Conservation (phyloP, 2,113 vertebrate species). For the Numida meleagris region DNA sequence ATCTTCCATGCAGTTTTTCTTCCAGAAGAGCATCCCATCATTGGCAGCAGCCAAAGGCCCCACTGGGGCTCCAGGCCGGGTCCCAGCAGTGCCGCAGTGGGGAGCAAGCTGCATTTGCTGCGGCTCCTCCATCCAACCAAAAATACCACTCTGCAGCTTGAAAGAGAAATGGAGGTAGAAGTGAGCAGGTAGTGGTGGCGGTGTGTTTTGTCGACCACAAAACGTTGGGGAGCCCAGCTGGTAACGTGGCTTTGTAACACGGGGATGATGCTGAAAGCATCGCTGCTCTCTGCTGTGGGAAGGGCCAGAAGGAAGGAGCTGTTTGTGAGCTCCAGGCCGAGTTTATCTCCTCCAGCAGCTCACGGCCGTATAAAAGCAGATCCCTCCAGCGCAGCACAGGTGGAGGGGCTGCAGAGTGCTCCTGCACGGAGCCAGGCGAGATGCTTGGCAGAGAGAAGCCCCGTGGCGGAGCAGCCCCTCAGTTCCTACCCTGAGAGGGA, state of each 20-base stretch:
- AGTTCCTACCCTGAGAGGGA: not conserved
- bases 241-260: rapidly evolving
- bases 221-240: not conserved
- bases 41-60: not conserved
- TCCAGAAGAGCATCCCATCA: conserved; percentile 24
- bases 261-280: not conserved
- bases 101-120: not conserved
- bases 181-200: rapidly evolving
- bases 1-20: conserved; percentile 21
- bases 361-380: rapidly evolving
- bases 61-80: not conserved
- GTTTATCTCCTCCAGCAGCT: not conserved
- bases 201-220: not conserved
- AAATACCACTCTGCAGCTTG: not conserved
- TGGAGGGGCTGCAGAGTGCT: not conserved
- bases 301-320: not conserved
- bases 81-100: not conserved
- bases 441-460: not conserved
- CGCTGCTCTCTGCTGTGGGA: not conserved
- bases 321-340: not conserved
- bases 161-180: not conserved
- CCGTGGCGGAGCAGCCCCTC: not conserved
- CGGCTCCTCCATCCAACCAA: not conserved
- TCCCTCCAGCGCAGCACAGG: rapidly evolving
- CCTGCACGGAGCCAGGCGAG: not conserved